Evolutionary conservation across 2,797 vertebrate species (phyloP).

Genomic region (Acanthurus leucopareius): DNA sequence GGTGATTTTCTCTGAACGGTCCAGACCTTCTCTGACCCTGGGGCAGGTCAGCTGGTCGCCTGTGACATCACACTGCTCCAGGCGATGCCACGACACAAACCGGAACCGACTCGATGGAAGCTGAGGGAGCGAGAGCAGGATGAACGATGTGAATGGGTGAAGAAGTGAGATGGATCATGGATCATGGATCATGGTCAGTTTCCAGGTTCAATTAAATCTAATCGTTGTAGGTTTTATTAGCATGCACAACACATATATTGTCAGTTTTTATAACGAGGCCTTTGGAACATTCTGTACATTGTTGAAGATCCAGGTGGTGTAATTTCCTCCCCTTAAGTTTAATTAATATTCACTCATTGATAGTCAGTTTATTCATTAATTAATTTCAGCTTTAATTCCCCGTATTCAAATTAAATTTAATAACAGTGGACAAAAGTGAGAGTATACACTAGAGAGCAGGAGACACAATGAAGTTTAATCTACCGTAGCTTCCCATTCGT

Average conservation of each 20-base stretch:
- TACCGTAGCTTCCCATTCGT: constrained; percentile 27
- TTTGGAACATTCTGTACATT: neutral
- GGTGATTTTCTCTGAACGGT: constrained; percentile 3
- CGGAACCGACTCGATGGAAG: constrained; percentile 92
- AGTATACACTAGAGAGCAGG: neutral
- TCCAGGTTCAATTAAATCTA: neutral
- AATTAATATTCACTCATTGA: constrained; percentile 14
- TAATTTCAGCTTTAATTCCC: constrained; percentile 5
- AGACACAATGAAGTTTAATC: constrained; percentile 44
- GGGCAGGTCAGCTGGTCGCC: constrained; percentile 93
- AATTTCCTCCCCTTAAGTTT: neutral
- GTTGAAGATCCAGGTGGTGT: constrained; percentile 10
- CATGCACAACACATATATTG: neutral
- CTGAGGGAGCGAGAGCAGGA: constrained; percentile 70
- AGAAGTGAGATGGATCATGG: no score
- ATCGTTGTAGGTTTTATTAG: neutral
- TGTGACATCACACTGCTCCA: constrained; percentile 89
- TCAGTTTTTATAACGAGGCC: no score
- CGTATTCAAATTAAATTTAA: neutral
- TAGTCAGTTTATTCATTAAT: neutral
- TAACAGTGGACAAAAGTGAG: neutral
- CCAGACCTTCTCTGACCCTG: constrained; percentile 93
- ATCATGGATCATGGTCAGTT: no score
- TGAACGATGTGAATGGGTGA: neutral
- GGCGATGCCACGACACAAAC: constrained; percentile 88